phyloP scores from a whole-genome alignment of 2,797 vertebrate species.

The Coendou prehensilis region DNA sequence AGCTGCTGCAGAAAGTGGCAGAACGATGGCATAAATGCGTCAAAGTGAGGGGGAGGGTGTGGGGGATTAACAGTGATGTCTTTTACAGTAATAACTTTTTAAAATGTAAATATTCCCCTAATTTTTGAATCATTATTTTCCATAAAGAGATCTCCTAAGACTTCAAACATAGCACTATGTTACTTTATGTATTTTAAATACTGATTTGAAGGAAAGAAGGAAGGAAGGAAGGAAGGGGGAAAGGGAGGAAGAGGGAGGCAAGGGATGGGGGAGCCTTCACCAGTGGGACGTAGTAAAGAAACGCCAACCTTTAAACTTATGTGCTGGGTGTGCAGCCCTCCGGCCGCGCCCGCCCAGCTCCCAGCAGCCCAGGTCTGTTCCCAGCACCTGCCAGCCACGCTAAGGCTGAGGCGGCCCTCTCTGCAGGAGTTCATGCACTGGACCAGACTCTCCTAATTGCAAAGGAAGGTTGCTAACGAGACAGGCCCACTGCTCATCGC shows the following conservation, averaged over 20 bases:
- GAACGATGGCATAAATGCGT: background rate
- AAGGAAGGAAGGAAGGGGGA: background rate
- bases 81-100: background rate
- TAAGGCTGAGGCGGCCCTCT: background rate
- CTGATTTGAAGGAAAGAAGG: background rate
- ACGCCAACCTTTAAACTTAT: background rate
- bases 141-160: background rate
- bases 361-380: background rate
- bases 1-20: background rate
- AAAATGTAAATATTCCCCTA: background rate
- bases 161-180: background rate
- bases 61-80: background rate
- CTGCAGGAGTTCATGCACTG: background rate
- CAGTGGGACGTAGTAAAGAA: background rate
- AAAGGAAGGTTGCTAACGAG: background rate
- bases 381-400: background rate
- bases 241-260: background rate
- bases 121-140: background rate
- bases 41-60: background rate
- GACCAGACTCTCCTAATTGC: background rate
- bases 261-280: background rate
- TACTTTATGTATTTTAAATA: constrained; percentile 9
- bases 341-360: no score
- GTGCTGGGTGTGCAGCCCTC: background rate
- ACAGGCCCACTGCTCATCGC: background rate